Percentiles rank a stretch among this genome's conserved stretches.
Evolutionary conservation across 2,113 vertebrate species (phyloP).

Genomic region (Andinoacara biseriatus): DNA sequence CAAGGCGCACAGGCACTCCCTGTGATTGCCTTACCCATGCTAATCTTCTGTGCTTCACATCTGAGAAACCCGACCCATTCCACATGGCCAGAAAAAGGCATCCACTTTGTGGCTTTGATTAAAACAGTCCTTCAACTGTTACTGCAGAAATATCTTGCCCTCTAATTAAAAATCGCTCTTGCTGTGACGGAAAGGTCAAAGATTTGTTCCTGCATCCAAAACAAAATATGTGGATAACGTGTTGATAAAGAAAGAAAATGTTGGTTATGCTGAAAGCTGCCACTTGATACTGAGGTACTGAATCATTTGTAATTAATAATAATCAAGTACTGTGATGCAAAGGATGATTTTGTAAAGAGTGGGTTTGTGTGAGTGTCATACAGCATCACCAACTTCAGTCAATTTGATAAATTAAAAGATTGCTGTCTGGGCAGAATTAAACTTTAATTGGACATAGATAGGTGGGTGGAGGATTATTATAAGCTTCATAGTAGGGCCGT

Average conservation of each 20-base stretch:
- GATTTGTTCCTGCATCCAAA: background rate
- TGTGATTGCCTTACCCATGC: constrained; percentile 41
- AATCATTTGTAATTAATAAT: constrained; percentile 39
- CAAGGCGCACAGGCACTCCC: constrained; percentile 6
- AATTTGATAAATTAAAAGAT: constrained; percentile 52
- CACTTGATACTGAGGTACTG: constrained; percentile 23
- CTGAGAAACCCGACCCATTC: constrained; percentile 6
- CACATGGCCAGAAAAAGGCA: constrained; percentile 21
- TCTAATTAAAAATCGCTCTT: constrained; percentile 3
- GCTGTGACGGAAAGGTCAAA: constrained; percentile 26
- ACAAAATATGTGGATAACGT: constrained; percentile 29
- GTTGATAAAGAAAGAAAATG: background rate
- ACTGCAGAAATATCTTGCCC: constrained; percentile 13
- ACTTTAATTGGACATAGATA: constrained; percentile 45
- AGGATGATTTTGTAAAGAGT: constrained; percentile 32
- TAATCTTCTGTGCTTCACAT: constrained; percentile 52
- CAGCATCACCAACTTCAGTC: constrained; percentile 12
- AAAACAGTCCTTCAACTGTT: constrained; percentile 42
- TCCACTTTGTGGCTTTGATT: constrained; percentile 38
- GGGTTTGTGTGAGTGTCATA: constrained; percentile 7
- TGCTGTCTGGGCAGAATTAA: constrained; percentile 27
- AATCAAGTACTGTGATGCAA: constrained; percentile 8
- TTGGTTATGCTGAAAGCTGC: constrained; percentile 33
- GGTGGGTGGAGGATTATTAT: constrained; percentile 42
- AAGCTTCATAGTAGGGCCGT: constrained; percentile 7